Evolutionary conservation across 2,888 invertebrate genomes (phyloP).

Genomic region (Automeris io): DNA sequence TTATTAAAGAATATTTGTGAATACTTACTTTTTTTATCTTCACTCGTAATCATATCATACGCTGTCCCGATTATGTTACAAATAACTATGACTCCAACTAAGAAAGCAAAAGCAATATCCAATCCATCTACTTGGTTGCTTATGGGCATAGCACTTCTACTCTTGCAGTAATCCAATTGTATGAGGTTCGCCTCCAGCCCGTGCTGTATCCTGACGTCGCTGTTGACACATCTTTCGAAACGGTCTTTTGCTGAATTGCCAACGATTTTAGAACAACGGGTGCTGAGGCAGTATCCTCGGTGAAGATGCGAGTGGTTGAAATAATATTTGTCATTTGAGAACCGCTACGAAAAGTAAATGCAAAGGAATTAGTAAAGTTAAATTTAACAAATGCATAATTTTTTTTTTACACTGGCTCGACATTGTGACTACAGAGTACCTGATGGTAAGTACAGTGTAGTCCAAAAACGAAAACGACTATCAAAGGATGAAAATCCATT

Average conservation of each 20-base stretch:
- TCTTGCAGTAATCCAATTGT: conserved; percentile 29
- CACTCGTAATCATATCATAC: conserved; percentile 27
- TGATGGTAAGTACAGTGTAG: too few relatives aligned
- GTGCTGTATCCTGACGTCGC: conserved; percentile 19
- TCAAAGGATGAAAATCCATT: too few relatives aligned
- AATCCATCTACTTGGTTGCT: conserved; percentile 13
- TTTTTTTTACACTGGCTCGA: too few relatives aligned
- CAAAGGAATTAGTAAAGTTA: too few relatives aligned
- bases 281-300: conserved; percentile 40
- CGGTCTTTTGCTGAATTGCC: conserved; percentile 14
- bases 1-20: too few relatives aligned
- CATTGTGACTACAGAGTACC: too few relatives aligned
- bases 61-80: conserved; percentile 38
- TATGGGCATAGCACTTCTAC: background rate
- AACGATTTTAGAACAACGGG: conserved; percentile 26
- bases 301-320: conserved; percentile 47
- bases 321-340: conserved; percentile 30
- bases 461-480: too few relatives aligned
- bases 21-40: conserved; percentile 27
- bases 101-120: conserved; percentile 23
- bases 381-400: too few relatives aligned
- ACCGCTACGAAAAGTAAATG: conserved; percentile 24
- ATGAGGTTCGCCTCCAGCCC: conserved; percentile 30
- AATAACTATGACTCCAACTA: conserved; percentile 20
- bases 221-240: conserved; percentile 35